Evolutionary conservation across 2,888 invertebrate species (phyloP).

Genomic region (Dichetophora obliterata): DNA sequence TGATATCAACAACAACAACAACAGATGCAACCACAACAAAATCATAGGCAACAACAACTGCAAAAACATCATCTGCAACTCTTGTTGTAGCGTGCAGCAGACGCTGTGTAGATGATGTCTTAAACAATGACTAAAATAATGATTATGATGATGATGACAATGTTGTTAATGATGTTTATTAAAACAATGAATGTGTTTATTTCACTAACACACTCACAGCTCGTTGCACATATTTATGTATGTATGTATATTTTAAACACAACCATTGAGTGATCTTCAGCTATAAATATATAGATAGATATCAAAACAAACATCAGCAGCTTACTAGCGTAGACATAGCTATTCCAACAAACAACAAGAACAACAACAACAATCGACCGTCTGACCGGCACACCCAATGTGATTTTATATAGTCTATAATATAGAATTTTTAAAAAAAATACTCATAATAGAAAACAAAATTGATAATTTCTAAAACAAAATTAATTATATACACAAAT

Average conservation of each 20-base stretch:
- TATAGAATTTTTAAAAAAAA: constrained; percentile 22
- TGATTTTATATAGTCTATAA: constrained; percentile 54
- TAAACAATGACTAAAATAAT: background rate
- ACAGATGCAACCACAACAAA: constrained; percentile 27
- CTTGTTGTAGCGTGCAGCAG: background rate
- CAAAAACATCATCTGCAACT: background rate
- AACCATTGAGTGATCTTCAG: constrained; percentile 2
- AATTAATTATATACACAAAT: constrained; percentile 15
- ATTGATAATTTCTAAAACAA: constrained; percentile 29
- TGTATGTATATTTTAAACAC: too few species aligned
- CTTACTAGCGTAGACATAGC: background rate
- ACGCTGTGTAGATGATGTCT: background rate
- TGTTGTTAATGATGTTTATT: background rate
- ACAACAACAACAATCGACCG: constrained; percentile 32
- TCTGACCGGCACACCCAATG: constrained; percentile 47
- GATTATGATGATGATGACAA: background rate
- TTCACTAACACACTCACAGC: background rate
- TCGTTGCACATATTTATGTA: background rate
- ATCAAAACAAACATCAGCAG: constrained; percentile 17
- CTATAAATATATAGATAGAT: background rate
- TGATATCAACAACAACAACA: constrained; percentile 70
- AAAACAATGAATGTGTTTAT: background rate
- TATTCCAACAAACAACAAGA: constrained; percentile 21
- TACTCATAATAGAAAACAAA: constrained; percentile 38
- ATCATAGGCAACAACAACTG: constrained; percentile 33